These are phyloP conservation scores for Tokudaia tokunoshimensis DNA, from an alignment of 2,797 vertebrate species.

Conservation along the genomic window DNA sequence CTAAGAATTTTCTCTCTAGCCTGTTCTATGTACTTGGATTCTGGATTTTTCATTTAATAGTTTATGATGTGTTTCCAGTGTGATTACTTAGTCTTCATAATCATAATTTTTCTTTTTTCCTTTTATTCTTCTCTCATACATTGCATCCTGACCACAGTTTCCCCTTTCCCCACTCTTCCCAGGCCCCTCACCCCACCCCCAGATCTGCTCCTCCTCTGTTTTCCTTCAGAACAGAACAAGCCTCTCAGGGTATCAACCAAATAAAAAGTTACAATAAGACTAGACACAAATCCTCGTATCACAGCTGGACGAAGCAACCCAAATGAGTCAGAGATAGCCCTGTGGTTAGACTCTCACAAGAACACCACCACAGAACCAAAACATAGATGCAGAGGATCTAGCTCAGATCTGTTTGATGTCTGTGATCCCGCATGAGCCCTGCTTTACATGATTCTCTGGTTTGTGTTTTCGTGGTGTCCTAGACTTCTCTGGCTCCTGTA, in stretches of 20 bases:
- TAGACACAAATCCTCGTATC: neutral
- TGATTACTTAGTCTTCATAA: neutral
- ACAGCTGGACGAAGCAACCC: neutral
- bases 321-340: neutral
- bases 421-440: neutral
- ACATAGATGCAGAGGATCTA: neutral
- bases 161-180: neutral
- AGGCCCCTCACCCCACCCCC: neutral
- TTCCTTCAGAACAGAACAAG: neutral
- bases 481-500: neutral
- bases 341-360: neutral
- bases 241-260: neutral
- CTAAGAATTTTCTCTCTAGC: neutral
- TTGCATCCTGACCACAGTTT: neutral
- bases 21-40: slow-evolving; percentile 38
- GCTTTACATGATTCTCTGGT: neutral
- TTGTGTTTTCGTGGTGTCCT: neutral
- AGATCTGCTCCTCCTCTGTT: neutral
- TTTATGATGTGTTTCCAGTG: neutral
- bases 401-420: neutral
- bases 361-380: neutral
- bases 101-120: neutral
- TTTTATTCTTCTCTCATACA: neutral
- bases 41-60: slow-evolving; percentile 13
- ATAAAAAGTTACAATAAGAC: neutral